Base-by-base conservation (phyloP, 1,140 invertebrate species). In the Drosophila hydei region DNA sequence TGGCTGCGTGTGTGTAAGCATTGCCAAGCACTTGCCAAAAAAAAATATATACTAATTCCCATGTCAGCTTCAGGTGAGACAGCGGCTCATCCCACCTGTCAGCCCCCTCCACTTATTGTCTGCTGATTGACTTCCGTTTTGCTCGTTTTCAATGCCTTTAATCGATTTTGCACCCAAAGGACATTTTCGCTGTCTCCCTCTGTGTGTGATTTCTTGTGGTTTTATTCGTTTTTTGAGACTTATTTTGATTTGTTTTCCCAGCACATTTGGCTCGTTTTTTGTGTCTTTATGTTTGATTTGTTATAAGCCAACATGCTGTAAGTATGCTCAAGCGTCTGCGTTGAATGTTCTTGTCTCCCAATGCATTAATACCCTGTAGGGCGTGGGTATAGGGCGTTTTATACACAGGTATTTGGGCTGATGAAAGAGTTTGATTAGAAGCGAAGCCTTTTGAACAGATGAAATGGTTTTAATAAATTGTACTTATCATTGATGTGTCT, bases 101-200 rank as follows among this genome's bases (percentile, higher is more conserved):
- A 14, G 25, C 23, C 38, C 21, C 38, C 12, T 1, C 42, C 52
- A 16, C 33, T 9, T 21, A 21, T 72, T 27, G 52, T 50, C 83
- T 60, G 68, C 79, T 90, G 83, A 90, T 85, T 90, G 79, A 89
- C 89, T 90, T 90, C 79, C 88, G 83, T 75, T 76, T 77, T 42
- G 50, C 56, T 58, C 45, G 56, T 42, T 74, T 69, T 56, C 69
- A 69, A 63, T 69, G 84, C 69, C 69, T 79, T 67, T 89, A 89
- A 89, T 89, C 87, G 87, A 89, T 89, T 87, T 89, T 89, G 69
- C 87, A 89, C 87, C 87, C 87, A 89, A 87, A 89, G 87, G 87
- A 89, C 87, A 81, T 72, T 85, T 81, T 89, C 67, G n/a, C n/a
- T 42, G 6, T n/a, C 38, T 74, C 33, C 63, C 47, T 77, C 14